Percentiles rank a stretch among this genome's conserved stretches.
Conservation (phyloP, 2,888 invertebrate genomes). For the Polyommatus icarus region DNA sequence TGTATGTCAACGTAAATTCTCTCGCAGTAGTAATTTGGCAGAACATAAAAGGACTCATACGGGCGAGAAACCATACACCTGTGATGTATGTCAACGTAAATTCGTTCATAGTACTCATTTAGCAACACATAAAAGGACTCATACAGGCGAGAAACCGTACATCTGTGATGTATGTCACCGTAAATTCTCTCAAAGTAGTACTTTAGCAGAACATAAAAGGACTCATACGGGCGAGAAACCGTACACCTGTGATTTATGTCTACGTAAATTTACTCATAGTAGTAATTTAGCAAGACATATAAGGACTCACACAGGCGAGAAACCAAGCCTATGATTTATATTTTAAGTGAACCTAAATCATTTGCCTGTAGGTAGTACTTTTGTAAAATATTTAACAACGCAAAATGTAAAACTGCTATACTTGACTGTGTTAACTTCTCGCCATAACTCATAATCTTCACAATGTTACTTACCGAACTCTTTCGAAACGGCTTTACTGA, state of each 20-base stretch:
- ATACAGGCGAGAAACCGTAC: constrained; percentile 36
- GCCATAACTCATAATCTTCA: too few species aligned
- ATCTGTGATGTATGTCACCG: constrained; percentile 33
- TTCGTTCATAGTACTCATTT: background rate
- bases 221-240: constrained; percentile 30
- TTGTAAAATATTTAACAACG: background rate
- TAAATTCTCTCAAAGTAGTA: background rate
- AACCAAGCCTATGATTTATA: constrained; percentile 37
- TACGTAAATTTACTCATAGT: background rate
- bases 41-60: constrained; percentile 24
- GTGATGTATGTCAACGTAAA: constrained; percentile 28
- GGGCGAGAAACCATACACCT: constrained; percentile 14
- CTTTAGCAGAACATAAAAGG: constrained; percentile 11
- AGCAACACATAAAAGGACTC: constrained; percentile 6
- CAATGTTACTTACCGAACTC: too few species aligned
- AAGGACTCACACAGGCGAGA: constrained; percentile 35
- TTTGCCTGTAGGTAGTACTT: background rate
- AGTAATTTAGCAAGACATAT: background rate
- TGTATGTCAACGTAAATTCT: background rate
- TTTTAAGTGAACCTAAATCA: constrained; percentile 29
- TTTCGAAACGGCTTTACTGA: too few species aligned
- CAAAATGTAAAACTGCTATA: background rate
- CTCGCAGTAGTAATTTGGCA: background rate
- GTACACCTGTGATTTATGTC: background rate
- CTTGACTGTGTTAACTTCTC: too few species aligned